These are phyloP conservation scores for Andricus quercusramuli DNA, from an alignment of 2,888 invertebrate species.

Conservation along the genomic window DNA sequence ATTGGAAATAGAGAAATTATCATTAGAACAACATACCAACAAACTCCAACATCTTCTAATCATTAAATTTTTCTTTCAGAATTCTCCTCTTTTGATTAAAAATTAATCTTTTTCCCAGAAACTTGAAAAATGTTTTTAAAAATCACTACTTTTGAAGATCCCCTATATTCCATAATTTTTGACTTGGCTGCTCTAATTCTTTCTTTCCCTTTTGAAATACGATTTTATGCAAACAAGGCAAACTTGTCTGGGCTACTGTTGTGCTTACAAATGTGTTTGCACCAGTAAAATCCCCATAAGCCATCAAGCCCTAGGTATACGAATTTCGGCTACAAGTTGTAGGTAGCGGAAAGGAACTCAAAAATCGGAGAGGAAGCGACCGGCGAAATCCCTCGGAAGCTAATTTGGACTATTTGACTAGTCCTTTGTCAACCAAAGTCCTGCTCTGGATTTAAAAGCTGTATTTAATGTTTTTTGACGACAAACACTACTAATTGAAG, in stretches of 20 bases:
- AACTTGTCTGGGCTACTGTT: not conserved
- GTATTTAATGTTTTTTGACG: conserved; percentile 67
- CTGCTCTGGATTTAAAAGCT: conserved; percentile 63
- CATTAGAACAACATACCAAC: no score
- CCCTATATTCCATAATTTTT: no score
- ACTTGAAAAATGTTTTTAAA: no score
- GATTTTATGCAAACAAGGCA: not conserved
- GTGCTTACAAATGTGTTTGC: conserved; percentile 8
- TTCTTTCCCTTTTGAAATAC: not conserved
- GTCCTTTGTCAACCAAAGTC: conserved; percentile 71
- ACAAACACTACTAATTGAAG: conserved; percentile 76
- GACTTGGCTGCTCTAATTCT: not conserved
- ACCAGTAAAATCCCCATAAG: conserved; percentile 10
- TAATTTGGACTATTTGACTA: conserved; percentile 64
- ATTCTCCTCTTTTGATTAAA: no score
- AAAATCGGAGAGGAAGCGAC: conserved; percentile 6
- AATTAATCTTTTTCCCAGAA: no score
- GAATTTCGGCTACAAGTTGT: not conserved
- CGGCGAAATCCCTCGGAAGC: conserved; percentile 55
- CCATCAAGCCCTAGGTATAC: not conserved
- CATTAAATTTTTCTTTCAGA: no score
- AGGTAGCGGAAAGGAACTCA: conserved; percentile 5
- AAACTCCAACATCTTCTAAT: no score
- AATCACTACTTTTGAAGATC: no score
- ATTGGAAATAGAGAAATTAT: no score